A percentile compares a stretch with the other conserved stretches of the same genome.
Evolutionary conservation across 2,888 invertebrate genomes (phyloP).

Genomic region (Hydriomena furcata): DNA sequence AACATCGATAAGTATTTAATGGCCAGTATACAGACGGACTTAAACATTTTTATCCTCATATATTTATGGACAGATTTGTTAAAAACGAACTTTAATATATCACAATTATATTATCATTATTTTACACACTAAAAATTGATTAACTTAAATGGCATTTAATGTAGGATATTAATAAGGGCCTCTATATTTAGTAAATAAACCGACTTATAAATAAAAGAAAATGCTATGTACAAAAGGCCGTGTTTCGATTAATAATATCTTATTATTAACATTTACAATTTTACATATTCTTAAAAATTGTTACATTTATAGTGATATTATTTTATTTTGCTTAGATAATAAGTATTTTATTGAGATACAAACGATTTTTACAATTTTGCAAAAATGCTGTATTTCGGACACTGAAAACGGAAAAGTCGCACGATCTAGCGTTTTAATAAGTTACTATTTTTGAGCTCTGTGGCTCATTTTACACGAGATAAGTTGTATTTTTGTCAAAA

Average conservation of each 20-base stretch:
- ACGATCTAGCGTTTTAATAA: not conserved
- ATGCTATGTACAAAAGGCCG: constrained; percentile 77
- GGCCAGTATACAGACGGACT: constrained; percentile 41
- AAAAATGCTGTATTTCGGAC: constrained; percentile 24
- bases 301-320: constrained; percentile 38
- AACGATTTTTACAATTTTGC: constrained; percentile 24
- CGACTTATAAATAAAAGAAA: constrained; percentile 53
- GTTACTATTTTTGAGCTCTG: constrained; percentile 5
- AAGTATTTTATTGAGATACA: constrained; percentile 26
- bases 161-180: constrained; percentile 31
- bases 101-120: constrained; percentile 49
- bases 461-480: constrained; percentile 2
- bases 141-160: constrained; percentile 37
- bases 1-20: constrained; percentile 27
- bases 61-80: constrained; percentile 69
- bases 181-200: constrained; percentile 32
- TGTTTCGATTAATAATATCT: constrained; percentile 52
- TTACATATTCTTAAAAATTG: constrained; percentile 49
- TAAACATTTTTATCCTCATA: constrained; percentile 39
- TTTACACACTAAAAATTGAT: constrained; percentile 47
- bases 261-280: constrained; percentile 68
- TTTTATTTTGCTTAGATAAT: constrained; percentile 34
- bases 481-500: not conserved
- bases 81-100: constrained; percentile 64
- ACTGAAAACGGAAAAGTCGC: not conserved